A percentile compares a stretch with the other conserved stretches of the same genome.
Evolutionary conservation across 2,113 vertebrate genomes (phyloP).

Genomic region (Hippocampus abdominalis): DNA sequence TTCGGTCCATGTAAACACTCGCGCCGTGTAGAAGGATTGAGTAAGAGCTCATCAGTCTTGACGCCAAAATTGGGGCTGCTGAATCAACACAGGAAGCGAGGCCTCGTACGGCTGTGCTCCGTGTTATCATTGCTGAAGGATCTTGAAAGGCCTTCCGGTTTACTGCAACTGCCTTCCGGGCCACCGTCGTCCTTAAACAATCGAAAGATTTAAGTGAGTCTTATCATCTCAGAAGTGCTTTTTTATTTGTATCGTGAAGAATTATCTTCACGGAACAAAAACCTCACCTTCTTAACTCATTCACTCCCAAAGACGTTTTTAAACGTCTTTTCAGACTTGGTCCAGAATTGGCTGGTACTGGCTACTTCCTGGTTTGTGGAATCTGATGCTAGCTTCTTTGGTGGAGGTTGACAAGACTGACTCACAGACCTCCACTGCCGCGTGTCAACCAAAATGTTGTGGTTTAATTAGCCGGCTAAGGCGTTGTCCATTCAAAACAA

Average conservation of each 20-base stretch:
- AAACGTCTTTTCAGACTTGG: too few relatives aligned
- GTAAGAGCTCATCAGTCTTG: constrained; percentile 29
- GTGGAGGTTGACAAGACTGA: too few relatives aligned
- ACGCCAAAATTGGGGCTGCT: constrained; percentile 3
- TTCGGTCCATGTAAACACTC: constrained; percentile 35
- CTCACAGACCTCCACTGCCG: too few relatives aligned
- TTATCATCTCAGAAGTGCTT: neutral
- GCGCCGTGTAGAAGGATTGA: constrained; percentile 40
- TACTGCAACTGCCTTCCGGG: constrained; percentile 23
- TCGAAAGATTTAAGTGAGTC: neutral
- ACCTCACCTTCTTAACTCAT: too few relatives aligned
- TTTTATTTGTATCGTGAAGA: neutral
- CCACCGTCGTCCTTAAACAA: neutral
- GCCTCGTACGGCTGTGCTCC: neutral
- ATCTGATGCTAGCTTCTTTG: too few relatives aligned
- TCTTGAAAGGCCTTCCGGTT: neutral
- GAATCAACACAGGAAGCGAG: neutral
- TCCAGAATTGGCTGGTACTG: too few relatives aligned
- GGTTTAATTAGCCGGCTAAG: too few relatives aligned
- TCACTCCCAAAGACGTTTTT: too few relatives aligned
- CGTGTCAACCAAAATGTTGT: too few relatives aligned
- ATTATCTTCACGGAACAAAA: constrained; percentile 2
- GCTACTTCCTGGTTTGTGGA: too few relatives aligned
- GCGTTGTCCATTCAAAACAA: too few relatives aligned
- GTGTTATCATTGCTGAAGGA: neutral